These are phyloP conservation scores for Tetrax tetrax DNA, from an alignment of 2,113 vertebrate genomes.

Conservation along the genomic window DNA sequence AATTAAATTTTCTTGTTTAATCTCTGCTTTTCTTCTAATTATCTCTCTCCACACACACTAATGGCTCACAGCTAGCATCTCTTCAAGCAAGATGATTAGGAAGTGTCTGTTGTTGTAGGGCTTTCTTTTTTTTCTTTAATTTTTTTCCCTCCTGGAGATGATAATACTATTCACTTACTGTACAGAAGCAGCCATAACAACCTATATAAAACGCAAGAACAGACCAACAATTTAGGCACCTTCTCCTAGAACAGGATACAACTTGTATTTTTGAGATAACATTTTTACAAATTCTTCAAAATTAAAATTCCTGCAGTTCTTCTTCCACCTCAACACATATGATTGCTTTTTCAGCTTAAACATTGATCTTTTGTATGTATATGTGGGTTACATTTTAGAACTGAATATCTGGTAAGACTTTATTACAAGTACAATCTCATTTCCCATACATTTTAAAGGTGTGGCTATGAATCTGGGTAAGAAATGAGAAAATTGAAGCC, in stretches of 20 bases:
- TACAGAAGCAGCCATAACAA: background rate
- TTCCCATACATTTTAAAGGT: background rate
- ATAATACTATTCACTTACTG: background rate
- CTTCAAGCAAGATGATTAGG: slow-evolving; percentile 49
- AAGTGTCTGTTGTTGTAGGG: background rate
- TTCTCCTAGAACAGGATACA: background rate
- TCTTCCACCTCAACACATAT: background rate
- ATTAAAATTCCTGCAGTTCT: background rate
- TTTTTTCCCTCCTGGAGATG: slow-evolving; percentile 6
- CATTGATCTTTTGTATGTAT: background rate
- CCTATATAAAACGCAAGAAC: background rate
- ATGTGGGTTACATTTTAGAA: background rate
- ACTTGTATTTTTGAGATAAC: background rate
- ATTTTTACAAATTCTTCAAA: background rate
- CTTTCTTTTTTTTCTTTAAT: background rate
- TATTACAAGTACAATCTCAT: background rate
- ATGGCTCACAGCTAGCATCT: slow-evolving; percentile 46
- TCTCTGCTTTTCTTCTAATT: slow-evolving; percentile 64
- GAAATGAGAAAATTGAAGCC: background rate
- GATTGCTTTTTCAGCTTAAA: background rate
- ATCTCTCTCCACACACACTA: slow-evolving; percentile 51
- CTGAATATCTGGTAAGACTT: background rate
- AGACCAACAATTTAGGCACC: background rate
- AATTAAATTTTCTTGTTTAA: slow-evolving; percentile 68
- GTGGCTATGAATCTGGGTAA: background rate